Conservation (phyloP, 2,113 vertebrate genomes). For the Gallinago paraguaiae region DNA sequence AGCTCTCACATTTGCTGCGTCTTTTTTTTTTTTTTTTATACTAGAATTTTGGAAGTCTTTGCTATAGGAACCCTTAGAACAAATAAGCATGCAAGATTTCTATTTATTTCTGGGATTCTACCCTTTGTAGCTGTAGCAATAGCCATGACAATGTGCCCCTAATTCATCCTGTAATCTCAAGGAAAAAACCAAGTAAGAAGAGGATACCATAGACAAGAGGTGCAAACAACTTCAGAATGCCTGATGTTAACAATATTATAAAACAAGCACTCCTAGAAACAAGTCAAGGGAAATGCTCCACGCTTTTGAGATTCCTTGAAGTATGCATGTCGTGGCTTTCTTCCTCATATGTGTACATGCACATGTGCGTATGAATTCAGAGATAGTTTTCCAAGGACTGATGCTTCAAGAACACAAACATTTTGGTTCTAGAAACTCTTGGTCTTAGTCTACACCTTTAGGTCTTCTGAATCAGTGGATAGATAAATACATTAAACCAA, state of each 20-base stretch:
- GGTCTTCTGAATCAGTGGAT: background rate
- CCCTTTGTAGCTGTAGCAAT: background rate
- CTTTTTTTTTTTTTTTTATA: background rate
- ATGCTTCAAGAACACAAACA: background rate
- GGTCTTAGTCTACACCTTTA: background rate
- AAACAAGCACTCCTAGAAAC: background rate
- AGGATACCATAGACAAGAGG: background rate
- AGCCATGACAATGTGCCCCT: background rate
- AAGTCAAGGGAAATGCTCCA: background rate
- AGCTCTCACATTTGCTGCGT: background rate
- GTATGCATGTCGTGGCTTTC: background rate
- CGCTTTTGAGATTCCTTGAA: background rate
- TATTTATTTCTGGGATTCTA: background rate
- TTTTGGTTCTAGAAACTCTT: background rate
- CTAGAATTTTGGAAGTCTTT: background rate
- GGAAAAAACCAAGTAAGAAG: background rate
- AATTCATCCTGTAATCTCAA: background rate
- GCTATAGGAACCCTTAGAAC: background rate
- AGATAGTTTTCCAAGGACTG: background rate
- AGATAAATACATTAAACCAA: background rate
- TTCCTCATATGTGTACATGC: rapidly evolving
- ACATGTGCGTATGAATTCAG: rapidly evolving
- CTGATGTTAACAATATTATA: background rate
- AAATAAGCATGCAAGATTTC: background rate
- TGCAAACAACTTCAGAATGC: background rate